Evolutionary conservation across 2,797 vertebrate species (phyloP).

Genomic region (Phalanger gymnotis): DNA sequence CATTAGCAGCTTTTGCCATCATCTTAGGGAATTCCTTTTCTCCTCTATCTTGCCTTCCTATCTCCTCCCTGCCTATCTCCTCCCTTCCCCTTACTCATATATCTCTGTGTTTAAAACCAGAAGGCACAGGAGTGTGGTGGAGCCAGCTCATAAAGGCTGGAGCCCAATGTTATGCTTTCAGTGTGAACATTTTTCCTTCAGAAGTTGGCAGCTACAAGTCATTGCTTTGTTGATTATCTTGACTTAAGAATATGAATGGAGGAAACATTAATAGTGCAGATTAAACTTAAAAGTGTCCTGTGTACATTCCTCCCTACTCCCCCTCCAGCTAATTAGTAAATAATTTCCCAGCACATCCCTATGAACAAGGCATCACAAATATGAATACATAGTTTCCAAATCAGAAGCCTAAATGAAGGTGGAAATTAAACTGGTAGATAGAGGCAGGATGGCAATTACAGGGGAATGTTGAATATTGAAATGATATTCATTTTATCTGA

Average conservation of each 20-base stretch:
- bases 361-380: background rate
- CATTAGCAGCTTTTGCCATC: background rate
- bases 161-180: background rate
- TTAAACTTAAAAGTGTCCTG: background rate
- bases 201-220: background rate
- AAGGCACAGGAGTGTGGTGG: background rate
- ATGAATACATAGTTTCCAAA: background rate
- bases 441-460: background rate
- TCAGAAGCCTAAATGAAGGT: slow-evolving; percentile 1
- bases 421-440: background rate
- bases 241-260: background rate
- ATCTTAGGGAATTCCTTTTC: background rate
- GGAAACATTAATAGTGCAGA: background rate
- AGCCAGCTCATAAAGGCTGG: background rate
- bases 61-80: background rate
- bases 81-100: background rate
- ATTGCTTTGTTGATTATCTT: background rate
- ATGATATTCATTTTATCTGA: slow-evolving; percentile 17
- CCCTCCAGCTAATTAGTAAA: background rate
- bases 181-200: background rate
- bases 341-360: background rate
- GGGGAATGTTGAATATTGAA: background rate
- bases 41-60: background rate
- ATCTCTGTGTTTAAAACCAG: background rate
- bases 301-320: background rate